Conservation (phyloP, 2,113 vertebrate genomes). For the Ranitomeya variabilis region DNA sequence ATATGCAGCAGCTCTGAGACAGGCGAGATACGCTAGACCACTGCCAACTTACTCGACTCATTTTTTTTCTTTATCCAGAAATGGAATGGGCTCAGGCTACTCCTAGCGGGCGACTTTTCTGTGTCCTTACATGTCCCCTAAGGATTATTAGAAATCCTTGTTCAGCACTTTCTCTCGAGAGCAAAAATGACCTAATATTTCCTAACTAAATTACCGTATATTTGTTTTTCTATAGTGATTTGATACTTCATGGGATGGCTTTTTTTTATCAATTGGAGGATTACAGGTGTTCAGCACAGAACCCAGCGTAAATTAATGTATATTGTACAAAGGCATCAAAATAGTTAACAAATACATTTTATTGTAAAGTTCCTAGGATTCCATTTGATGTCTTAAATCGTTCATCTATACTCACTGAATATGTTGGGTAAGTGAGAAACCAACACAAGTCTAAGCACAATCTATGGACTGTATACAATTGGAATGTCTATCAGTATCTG, state of each 20-base stretch:
- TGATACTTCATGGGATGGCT: too few species aligned
- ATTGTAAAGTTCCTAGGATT: background rate
- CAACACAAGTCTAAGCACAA: background rate
- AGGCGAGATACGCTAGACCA: slow-evolving; percentile 6
- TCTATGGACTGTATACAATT: background rate
- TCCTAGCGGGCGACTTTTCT: background rate
- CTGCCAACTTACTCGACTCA: slow-evolving; percentile 27
- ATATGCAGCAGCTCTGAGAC: background rate
- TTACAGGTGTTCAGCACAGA: too few species aligned
- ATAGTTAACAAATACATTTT: background rate
- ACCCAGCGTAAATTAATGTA: background rate
- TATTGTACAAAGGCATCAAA: background rate
- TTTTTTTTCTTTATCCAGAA: slow-evolving; percentile 8
- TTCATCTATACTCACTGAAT: background rate
- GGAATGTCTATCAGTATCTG: too few species aligned
- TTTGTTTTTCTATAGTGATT: too few species aligned
- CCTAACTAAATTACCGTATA: background rate
- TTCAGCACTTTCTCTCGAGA: background rate
- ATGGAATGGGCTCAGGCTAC: background rate
- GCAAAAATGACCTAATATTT: background rate
- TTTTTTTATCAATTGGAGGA: too few species aligned
- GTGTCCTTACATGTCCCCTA: background rate
- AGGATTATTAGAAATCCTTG: background rate
- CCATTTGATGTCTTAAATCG: background rate
- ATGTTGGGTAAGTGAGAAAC: background rate